Evolutionary conservation across 2,113 vertebrate species (phyloP).

Genomic region (Seriola dumerili): DNA sequence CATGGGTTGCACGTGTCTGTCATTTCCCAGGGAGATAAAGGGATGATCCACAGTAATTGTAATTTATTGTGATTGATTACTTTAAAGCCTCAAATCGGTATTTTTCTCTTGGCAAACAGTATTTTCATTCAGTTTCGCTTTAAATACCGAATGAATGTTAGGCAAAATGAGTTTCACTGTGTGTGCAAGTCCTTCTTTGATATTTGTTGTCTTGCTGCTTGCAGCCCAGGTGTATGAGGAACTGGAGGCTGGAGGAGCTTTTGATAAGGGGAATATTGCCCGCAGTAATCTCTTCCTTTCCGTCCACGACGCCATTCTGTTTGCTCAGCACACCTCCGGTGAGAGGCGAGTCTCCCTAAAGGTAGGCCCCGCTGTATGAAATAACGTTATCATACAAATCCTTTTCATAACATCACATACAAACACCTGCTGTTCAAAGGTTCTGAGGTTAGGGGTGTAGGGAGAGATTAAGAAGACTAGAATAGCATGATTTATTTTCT

Average conservation of each 20-base stretch:
- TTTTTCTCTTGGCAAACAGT: neutral
- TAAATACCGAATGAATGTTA: neutral
- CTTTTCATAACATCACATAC: slow-evolving; percentile 40
- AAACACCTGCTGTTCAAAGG: slow-evolving; percentile 36
- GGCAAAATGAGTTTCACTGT: neutral
- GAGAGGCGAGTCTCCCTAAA: slow-evolving; percentile 30
- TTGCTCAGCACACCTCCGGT: slow-evolving; percentile 80
- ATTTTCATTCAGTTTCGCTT: neutral
- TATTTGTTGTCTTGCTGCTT: slow-evolving; percentile 31
- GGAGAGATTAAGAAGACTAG: slow-evolving; percentile 22
- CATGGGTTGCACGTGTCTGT: neutral
- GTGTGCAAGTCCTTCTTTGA: slow-evolving; percentile 5
- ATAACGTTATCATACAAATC: slow-evolving; percentile 41
- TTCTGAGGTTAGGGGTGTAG: slow-evolving; percentile 5
- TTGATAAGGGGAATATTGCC: slow-evolving; percentile 88
- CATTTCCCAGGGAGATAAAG: slow-evolving; percentile 12
- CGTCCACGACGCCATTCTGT: slow-evolving; percentile 91
- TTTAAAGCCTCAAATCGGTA: neutral
- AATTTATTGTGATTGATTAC: slow-evolving; percentile 1
- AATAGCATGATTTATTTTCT: slow-evolving; percentile 4
- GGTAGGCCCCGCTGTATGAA: slow-evolving; percentile 51
- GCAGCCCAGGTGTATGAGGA: slow-evolving; percentile 93
- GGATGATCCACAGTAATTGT: neutral
- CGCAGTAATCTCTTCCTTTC: slow-evolving; percentile 88
- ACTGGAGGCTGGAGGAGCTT: slow-evolving; percentile 90